Evolutionary conservation across 2,113 vertebrate species (phyloP), one percentile per base, ranked within the genome.

Genomic region (Leucopsar rothschildi): DNA sequence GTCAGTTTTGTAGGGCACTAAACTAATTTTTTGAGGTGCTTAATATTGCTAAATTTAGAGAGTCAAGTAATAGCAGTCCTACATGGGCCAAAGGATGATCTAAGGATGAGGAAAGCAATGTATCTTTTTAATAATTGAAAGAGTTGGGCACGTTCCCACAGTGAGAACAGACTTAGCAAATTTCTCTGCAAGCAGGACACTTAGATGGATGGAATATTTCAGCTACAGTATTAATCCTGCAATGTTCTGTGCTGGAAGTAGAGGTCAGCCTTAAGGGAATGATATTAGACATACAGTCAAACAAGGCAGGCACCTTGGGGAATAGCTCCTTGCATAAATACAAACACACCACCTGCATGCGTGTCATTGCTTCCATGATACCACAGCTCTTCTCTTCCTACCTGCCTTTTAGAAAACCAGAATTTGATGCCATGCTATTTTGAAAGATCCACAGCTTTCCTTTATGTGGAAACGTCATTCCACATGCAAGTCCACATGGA

Each of bases 91-190:
- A 97, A 95, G 47, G 87, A 97, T 96, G 92, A 97, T 79, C 93
- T 97, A 95, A 96, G 85, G 82, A 96, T 94, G 92, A 96, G 68
- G 86, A 78, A 95, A 96, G 90, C 79, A 88, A 81, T 96, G 92
- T 68, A 95, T 96, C 95, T 96, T 92, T 78, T 86, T 83, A 96
- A 93, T 91, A 97, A 97, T 93, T 95, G 93, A 90, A 95, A 90
- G 72, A 93, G 31, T 39, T 96, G 85, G 95, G 82, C 88, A 68
- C 0, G 0, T 93, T 94, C 75, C 94, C 90, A 86, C 82, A 93
- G 31, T 86, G 82, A 96, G 95, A 94, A 90, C 82, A 84, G 19
- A 75, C 68, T 94, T 81, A 71, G 82, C 72, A 88, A 78, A 94
- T 94, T 90, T 95, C 64, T 86, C 35, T 92, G 69, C 2, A 1